A percentile compares a stretch with the other conserved stretches of the same genome.
These are phyloP conservation scores for Chaetorhynchus papuensis DNA, from an alignment of 2,113 vertebrate species.

Conservation along the genomic window DNA sequence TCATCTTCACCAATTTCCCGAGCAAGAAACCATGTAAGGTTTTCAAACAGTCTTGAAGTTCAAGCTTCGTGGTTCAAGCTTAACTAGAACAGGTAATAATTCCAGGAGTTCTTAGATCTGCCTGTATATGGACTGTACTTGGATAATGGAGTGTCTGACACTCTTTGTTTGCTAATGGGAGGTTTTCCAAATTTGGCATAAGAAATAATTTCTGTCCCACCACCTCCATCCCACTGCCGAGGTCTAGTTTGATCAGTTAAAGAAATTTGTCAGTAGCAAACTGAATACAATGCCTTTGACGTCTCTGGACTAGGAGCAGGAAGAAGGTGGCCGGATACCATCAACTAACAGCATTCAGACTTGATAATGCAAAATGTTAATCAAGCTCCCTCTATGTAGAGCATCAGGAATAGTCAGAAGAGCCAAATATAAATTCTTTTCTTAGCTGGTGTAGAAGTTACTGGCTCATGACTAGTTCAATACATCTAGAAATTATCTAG, in stretches of 20 bases:
- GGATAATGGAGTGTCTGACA: background rate
- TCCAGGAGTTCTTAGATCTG: background rate
- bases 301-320: background rate
- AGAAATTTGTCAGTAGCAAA: background rate
- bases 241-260: background rate
- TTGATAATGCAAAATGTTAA: background rate
- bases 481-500: background rate
- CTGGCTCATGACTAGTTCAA: background rate
- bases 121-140: background rate
- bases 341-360: background rate
- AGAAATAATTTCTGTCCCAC: background rate
- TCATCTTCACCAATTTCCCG: slow-evolving; percentile 74
- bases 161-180: background rate
- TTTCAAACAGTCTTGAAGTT: background rate
- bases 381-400: background rate
- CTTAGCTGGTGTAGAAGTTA: background rate
- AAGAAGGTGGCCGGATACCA: background rate
- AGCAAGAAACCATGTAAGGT: background rate
- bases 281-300: background rate
- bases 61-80: background rate
- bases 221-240: background rate
- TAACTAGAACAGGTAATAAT: background rate
- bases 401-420: background rate
- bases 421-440: background rate
- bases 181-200: background rate